phyloP scores from a whole-genome alignment of 2,797 vertebrate genomes.

The Nannoperca australis region DNA sequence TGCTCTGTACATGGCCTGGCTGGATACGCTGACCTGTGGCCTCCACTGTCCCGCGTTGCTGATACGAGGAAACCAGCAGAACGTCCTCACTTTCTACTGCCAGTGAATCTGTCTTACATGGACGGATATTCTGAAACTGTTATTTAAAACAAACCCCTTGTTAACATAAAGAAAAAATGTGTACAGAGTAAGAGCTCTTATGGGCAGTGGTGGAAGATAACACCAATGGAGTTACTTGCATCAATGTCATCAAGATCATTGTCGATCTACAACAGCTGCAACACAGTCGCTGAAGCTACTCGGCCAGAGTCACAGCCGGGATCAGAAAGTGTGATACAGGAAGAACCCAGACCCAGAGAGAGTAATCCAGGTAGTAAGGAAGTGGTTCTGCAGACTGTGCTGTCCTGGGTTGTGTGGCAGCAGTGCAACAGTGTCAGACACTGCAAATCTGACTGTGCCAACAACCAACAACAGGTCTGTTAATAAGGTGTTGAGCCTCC shows the following conservation, averaged over 20 bases:
- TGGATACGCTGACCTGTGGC: slow-evolving; percentile 81
- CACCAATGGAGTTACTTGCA: not conserved
- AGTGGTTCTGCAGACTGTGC: no score
- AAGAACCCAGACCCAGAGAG: no score
- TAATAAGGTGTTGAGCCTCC: no score
- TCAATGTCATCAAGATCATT: not conserved
- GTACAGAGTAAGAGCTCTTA: not conserved
- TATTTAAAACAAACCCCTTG: not conserved
- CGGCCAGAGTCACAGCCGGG: no score
- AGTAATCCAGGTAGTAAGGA: no score
- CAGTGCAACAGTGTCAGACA: no score
- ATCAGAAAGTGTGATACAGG: no score
- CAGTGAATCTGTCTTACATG: slow-evolving; percentile 59
- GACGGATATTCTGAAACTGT: not conserved
- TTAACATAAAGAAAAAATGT: no score
- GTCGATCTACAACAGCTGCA: not conserved
- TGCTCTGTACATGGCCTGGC: slow-evolving; percentile 84
- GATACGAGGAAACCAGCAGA: slow-evolving; percentile 86
- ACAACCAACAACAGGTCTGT: no score
- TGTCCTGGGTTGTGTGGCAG: no score
- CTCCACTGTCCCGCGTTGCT: slow-evolving; percentile 78
- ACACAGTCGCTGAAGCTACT: no score
- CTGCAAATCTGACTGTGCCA: no score
- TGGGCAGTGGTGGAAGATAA: not conserved
- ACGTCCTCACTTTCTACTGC: slow-evolving; percentile 84